Conservation (phyloP, 1,140 invertebrate genomes). For the Bilobella aurantiaca region DNA sequence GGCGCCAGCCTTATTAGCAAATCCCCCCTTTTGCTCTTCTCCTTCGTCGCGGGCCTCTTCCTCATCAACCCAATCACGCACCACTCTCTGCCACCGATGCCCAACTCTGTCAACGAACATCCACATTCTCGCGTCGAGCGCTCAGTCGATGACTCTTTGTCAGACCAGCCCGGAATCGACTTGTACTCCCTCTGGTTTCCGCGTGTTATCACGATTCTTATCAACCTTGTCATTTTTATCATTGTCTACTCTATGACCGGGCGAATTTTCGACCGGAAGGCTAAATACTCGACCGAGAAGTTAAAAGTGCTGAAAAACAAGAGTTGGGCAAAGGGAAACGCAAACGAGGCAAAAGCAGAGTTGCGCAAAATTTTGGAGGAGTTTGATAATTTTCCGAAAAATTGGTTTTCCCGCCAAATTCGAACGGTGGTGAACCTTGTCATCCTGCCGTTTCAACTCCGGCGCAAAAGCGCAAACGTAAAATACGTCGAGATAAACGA, state of each 20-base stretch:
- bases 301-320: constrained; percentile 3
- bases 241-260: constrained; percentile 24
- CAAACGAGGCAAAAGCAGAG: not conserved
- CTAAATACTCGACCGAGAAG: constrained; percentile 8
- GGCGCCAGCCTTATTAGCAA: not conserved
- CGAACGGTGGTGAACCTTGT: constrained; percentile 4
- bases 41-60: constrained; percentile 32
- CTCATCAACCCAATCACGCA: constrained; percentile 28
- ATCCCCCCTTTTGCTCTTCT: constrained; percentile 30
- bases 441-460: constrained; percentile 9
- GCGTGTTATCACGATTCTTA: constrained; percentile 13
- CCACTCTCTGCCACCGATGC: not conserved
- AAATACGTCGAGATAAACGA: constrained; percentile 2
- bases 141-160: constrained; percentile 6
- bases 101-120: not conserved
- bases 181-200: constrained; percentile 14
- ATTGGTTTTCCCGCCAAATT: not conserved
- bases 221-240: constrained; percentile 26
- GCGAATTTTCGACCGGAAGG: constrained; percentile 8
- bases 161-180: not conserved
- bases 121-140: constrained; percentile 15
- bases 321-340: not conserved
- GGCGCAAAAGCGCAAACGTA: not conserved
- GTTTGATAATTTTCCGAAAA: constrained; percentile 7
- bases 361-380: constrained; percentile 2